Evolutionary conservation across 2,888 invertebrate genomes (phyloP), one percentile per base, ranked within the genome.

Genomic region (Eilema depressum): DNA sequence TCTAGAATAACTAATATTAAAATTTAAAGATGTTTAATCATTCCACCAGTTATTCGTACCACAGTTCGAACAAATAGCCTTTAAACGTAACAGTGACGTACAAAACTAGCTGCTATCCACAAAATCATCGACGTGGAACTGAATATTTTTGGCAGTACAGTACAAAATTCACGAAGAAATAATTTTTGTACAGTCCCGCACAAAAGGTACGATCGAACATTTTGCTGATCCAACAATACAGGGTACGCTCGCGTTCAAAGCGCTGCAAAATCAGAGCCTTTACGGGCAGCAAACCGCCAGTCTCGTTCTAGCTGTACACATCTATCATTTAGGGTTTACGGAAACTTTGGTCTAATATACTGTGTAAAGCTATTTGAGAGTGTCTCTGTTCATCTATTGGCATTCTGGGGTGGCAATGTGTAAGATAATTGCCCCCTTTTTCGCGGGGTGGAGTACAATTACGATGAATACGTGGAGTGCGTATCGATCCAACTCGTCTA

Each of bases 141-240:
- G 20, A 17, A 47, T 47, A 47, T 47, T 47, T 47, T 47, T 17
- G 20, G 47, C 20, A n/a, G n/a, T n/a, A 7, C 47, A 3, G 47
- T 20, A 47, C 47, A 20, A 47, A 47, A 47, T 47, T 47, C 47
- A 47, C 47, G 47, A 20, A 20, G 47, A 47, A 47, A 47, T 47
- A 47, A 47, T 47, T 47, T 47, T 20, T 47, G 47, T 47, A 47
- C 20, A 47, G 47, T 47, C 8, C 20, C 47, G 20, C 2, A 47
- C 47, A 47, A 47, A 20, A 20, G 47, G 47, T 47, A 47, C 47
- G 47, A 47, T 47, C 47, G 20, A 47, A 47, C 20, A 47, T 47
- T 41, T 47, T 47, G 47, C 47, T 66, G 65, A 80, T 78, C 80
- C 80, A 75, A 80, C 78, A 59, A 25, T 25, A 23, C 20, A 59